Conservation (phyloP, 2,888 invertebrate species). For the Noctua pronuba region DNA sequence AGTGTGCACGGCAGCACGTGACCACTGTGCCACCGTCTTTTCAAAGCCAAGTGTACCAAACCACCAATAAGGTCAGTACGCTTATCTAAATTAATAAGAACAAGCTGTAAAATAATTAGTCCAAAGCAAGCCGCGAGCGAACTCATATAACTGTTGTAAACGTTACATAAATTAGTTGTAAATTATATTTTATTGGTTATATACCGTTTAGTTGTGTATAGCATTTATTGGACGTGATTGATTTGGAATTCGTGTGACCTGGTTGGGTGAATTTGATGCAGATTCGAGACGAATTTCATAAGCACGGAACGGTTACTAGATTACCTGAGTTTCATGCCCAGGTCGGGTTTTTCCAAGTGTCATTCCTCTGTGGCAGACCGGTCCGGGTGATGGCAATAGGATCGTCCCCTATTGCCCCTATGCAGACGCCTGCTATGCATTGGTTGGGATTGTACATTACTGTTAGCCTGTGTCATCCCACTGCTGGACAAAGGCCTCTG, state of each 20-base stretch:
- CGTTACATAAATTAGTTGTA: conserved; percentile 38
- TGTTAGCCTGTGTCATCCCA: no score
- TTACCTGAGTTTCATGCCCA: not conserved
- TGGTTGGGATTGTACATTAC: not conserved
- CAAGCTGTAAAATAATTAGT: conserved; percentile 34
- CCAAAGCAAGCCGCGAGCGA: not conserved
- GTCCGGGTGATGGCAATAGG: not conserved
- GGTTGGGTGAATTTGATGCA: conserved; percentile 8
- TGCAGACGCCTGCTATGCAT: no score
- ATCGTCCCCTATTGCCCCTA: not conserved
- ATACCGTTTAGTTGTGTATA: conserved; percentile 29
- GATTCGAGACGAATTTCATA: conserved; percentile 2
- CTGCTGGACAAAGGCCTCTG: no score
- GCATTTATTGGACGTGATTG: conserved; percentile 22
- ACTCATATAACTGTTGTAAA: conserved; percentile 37
- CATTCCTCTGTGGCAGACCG: not conserved
- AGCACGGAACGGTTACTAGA: not conserved
- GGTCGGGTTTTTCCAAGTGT: not conserved
- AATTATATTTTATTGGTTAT: conserved; percentile 35
- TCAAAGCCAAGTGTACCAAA: not conserved
- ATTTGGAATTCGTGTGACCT: conserved; percentile 38
- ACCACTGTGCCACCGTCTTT: no score
- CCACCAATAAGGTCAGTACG: not conserved
- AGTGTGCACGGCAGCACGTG: no score
- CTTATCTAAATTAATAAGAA: conserved; percentile 7